These are phyloP conservation scores for Scotopteryx bipunctaria DNA, from an alignment of 2,888 invertebrate species.

Conservation along the genomic window DNA sequence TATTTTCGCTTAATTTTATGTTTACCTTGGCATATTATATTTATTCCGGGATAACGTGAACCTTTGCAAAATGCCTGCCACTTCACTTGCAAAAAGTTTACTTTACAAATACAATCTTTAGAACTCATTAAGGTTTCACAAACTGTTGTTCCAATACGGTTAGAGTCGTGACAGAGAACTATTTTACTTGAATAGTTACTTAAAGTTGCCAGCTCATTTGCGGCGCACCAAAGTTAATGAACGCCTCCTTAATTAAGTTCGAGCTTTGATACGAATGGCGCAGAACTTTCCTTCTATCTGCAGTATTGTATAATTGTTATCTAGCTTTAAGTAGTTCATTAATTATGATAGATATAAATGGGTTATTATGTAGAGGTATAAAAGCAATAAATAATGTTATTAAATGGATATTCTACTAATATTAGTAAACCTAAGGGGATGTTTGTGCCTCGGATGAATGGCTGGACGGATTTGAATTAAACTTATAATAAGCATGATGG, in stretches of 20 bases:
- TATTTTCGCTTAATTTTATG: constrained; percentile 15
- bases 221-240: constrained; percentile 56
- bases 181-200: constrained; percentile 57
- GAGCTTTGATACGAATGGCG: constrained; percentile 52
- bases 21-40: background rate
- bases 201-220: constrained; percentile 61
- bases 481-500: no score
- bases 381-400: no score
- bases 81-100: constrained; percentile 11
- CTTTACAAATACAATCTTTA: constrained; percentile 18
- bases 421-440: no score
- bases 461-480: no score
- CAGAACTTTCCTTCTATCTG: constrained; percentile 24
- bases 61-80: no score
- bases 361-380: no score
- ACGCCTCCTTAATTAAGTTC: constrained; percentile 59
- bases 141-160: constrained; percentile 29
- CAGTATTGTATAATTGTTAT: constrained; percentile 16
- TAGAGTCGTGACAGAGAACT: constrained; percentile 49
- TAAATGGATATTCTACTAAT: no score
- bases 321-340: constrained; percentile 2
- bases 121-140: constrained; percentile 33
- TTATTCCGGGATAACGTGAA: no score
- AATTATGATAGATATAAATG: no score
- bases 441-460: no score